A percentile compares a stretch with the other conserved stretches of the same genome.
phyloP scores from a whole-genome alignment of 2,888 invertebrate genomes.

The Andrena camellia region DNA sequence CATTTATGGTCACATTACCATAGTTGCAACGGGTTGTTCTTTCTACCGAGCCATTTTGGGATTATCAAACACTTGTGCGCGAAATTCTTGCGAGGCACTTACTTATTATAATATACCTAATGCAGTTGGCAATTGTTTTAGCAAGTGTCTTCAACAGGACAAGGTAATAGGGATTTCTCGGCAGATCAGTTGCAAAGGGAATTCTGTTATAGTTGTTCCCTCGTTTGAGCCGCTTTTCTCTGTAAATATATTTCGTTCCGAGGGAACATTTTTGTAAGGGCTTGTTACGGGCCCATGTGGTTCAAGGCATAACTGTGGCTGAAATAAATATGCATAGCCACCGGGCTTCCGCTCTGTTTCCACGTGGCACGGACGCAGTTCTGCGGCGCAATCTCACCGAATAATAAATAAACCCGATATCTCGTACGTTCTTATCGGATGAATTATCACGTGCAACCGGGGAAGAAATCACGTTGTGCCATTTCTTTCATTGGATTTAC shows the following conservation, averaged over 20 bases:
- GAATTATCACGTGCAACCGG: neutral
- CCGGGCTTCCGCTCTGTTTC: neutral
- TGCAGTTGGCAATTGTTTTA: neutral
- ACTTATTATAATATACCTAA: neutral
- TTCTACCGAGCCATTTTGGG: no score
- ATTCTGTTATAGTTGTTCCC: neutral
- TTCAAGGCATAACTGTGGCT: neutral
- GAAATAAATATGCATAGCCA: slow-evolving; percentile 17
- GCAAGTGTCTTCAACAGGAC: neutral
- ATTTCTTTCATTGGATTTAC: neutral
- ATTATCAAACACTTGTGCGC: no score
- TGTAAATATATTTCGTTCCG: neutral
- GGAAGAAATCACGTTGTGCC: neutral
- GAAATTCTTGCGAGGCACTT: neutral
- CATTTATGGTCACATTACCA: no score
- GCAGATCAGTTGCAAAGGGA: neutral
- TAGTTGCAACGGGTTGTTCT: no score
- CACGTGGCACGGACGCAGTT: neutral
- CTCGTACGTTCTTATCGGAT: slow-evolving; percentile 7
- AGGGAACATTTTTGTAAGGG: neutral
- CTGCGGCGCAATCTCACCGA: neutral
- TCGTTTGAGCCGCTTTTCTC: neutral
- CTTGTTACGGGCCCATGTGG: neutral
- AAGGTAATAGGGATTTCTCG: neutral
- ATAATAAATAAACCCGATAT: slow-evolving; percentile 15